Evolutionary conservation across 2,888 invertebrate species (phyloP).

Genomic region (Hedya salicella): DNA sequence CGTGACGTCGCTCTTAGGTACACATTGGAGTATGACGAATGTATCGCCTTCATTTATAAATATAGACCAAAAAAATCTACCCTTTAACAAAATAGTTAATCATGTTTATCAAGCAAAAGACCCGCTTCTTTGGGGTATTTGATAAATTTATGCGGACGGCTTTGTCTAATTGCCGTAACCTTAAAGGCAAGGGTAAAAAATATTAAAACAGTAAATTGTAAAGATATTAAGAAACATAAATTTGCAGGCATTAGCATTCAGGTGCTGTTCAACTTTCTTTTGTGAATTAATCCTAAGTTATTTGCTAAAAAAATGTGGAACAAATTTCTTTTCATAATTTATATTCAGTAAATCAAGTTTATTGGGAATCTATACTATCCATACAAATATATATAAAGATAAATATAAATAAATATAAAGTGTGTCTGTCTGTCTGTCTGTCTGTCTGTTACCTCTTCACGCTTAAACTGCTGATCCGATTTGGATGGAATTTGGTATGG

Average conservation of each 20-base stretch:
- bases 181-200: constrained; percentile 17
- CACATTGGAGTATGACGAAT: no score
- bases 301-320: background rate
- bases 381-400: no score
- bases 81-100: background rate
- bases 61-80: background rate
- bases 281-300: constrained; percentile 14
- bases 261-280: constrained; percentile 9
- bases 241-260: constrained; percentile 26
- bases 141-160: background rate
- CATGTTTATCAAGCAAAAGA: background rate
- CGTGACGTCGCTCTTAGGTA: no score
- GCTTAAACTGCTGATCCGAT: no score
- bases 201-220: constrained; percentile 24
- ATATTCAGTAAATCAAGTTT: background rate
- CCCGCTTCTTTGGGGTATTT: background rate
- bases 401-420: no score
- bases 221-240: constrained; percentile 33
- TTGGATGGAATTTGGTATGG: no score
- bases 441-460: no score
- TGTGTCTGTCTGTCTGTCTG: no score
- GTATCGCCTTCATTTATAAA: no score
- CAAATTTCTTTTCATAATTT: background rate
- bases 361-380: no score
- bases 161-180: constrained; percentile 3